Evolutionary conservation across 37 sponge, comb jelly and placozoan species (phyloP), one percentile per base, ranked within the genome.

Genomic region (Ephydatia muelleri): DNA sequence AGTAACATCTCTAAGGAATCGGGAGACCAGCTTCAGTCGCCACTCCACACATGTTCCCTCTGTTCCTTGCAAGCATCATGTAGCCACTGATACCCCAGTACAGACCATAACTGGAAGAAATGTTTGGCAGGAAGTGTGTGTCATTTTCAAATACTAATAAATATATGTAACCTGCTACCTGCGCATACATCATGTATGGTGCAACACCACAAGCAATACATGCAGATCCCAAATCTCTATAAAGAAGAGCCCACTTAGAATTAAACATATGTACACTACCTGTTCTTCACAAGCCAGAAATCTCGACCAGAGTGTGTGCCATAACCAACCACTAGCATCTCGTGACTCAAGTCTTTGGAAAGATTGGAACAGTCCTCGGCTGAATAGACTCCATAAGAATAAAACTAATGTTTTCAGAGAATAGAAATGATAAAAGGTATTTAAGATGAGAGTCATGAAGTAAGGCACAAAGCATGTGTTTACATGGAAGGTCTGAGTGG

Each of bases 321-420:
- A 28, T 81, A 81, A 16, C 83, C 83, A 27, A 82, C 83, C 22
- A 82, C 64, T n/a, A 82, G 16, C 83, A 82, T 82, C 27, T 82
- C 73, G 49, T 72, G 73, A 38, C 73, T 72, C 25, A 40, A 32
- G 43, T 82, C 64, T 22, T 48, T 31, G 25, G 72, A n/a, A 3
- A 30, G 26, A 4, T 13, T 79, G 36, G 37, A 35, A 25, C 80
- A 79, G 14, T 21, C n/a, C 27, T n/a, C 32, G 49, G 8, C 26
- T n/a, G 22, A n/a, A 34, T 82, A 72, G 49, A 82, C 40, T 5
- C 82, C 82, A 3, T 35, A 29, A 22, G 48, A 43, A 35, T 81
- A 81, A 38, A 81, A 81, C 82, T 81, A n/a, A 6, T 43, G 43
- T 43, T 43, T 43, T 43, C 43, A 43, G 43, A 43, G 64, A 14